phyloP scores from a whole-genome alignment of 2,797 vertebrate species.

The Chaenodraco wilsoni region DNA sequence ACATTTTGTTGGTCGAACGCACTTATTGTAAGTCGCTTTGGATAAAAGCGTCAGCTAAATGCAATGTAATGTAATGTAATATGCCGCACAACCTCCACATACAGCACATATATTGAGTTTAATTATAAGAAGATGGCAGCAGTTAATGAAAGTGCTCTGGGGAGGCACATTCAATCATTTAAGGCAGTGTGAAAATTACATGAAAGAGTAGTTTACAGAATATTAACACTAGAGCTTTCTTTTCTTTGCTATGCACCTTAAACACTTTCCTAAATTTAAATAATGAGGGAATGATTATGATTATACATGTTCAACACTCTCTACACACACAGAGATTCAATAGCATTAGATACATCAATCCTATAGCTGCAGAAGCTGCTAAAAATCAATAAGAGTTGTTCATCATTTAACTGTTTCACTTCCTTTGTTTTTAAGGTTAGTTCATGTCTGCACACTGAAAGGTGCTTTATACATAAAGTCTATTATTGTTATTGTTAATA shows the following conservation, averaged over 20 bases:
- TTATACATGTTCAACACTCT: slow-evolving; percentile 22
- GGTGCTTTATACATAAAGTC: too few relatives aligned
- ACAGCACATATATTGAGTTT: slow-evolving; percentile 8
- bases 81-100: slow-evolving; percentile 8
- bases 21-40: too few relatives aligned
- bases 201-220: slow-evolving; percentile 36
- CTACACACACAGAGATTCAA: slow-evolving; percentile 10
- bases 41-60: too few relatives aligned
- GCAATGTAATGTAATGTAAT: too few relatives aligned
- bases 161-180: slow-evolving; percentile 34
- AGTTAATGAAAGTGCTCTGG: slow-evolving; percentile 25
- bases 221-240: slow-evolving; percentile 18
- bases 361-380: slow-evolving; percentile 3
- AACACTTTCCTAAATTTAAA: slow-evolving; percentile 32
- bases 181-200: slow-evolving; percentile 31
- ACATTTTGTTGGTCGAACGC: not conserved
- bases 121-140: slow-evolving; percentile 35
- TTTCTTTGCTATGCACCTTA: slow-evolving; percentile 32
- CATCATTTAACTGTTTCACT: too few relatives aligned
- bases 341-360: slow-evolving; percentile 43
- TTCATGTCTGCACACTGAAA: too few relatives aligned
- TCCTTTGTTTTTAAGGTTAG: too few relatives aligned
- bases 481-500: too few relatives aligned
- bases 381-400: too few relatives aligned
- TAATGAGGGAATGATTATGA: slow-evolving; percentile 51